These are phyloP conservation scores for Sitodiplosis mosellana DNA, from an alignment of 1,140 invertebrate species.

Conservation along the genomic window DNA sequence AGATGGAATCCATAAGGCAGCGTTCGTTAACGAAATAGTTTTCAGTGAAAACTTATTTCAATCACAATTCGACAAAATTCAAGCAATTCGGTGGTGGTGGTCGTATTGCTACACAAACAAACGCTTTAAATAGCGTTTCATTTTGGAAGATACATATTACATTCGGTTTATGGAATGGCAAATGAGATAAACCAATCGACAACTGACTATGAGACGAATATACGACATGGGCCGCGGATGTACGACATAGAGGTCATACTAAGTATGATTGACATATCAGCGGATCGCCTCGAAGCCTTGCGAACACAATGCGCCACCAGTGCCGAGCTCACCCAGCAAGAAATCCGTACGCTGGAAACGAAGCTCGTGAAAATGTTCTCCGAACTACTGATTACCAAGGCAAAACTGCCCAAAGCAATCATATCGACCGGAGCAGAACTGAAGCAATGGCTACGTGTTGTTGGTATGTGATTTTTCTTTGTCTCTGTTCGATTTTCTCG, in stretches of 20 bases:
- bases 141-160: no score
- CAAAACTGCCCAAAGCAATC: conserved; percentile 38
- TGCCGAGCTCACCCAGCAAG: conserved; percentile 82
- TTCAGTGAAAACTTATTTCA: no score
- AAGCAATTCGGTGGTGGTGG: no score
- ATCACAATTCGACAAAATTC: no score
- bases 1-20: no score
- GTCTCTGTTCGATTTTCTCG: not conserved
- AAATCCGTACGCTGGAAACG: conserved; percentile 84
- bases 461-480: conserved; percentile 44
- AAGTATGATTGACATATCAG: conserved; percentile 89
- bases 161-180: not conserved
- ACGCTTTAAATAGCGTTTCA: no score
- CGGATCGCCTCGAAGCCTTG: conserved; percentile 75
- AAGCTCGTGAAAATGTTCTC: conserved; percentile 89
- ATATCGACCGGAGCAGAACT: conserved; percentile 51
- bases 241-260: conserved; percentile 41
- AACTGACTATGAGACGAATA: not conserved
- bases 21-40: no score
- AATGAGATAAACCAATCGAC: not conserved
- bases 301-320: conserved; percentile 81
- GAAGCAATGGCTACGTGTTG: conserved; percentile 73
- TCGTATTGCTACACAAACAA: no score
- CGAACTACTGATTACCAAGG: conserved; percentile 70
- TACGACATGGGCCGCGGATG: not conserved